Base-by-base conservation (phyloP, 2,888 invertebrate species). In the Himalopsyche japonica region DNA sequence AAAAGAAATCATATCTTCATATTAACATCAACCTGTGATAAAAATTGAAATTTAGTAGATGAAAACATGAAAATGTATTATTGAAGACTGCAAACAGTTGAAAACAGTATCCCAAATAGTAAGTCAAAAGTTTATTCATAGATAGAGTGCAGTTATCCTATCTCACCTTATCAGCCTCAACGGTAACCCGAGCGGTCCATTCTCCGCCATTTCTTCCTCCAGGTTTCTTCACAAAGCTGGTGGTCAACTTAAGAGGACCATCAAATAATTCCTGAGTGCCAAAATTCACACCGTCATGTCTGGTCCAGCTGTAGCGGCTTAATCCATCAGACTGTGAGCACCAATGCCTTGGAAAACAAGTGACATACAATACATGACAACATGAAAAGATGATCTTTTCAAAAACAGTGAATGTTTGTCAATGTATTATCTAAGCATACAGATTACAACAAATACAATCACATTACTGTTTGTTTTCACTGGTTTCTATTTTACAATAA, bases 261-360 rank as follows among this genome's bases (percentile, higher is more conserved):
- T 99, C 99, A 1, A 94, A 91, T 82, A 99, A 96, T 88, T 96
- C 94, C 90, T 99, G 99, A 48, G 96, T 92, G 0, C 99, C 99
- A 91, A 99, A 99, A 8, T 94, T 95, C 49, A 94, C 93, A 0
- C 99, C 99, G 89, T 99, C 99, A 89, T 99, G 99, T 87, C 97
- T 94, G 6, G 95, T 90, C 99, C 99, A 99, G 0, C 97, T 97
- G 89, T 98, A 96, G 70, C 95, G 94, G 5, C 95, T 93, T 70
- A 98, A 90, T 88, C 94, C 94, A 89, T 98, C 98, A 37, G 94
- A 94, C 89, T 98, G 97, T 84, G 98, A 96, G 89, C 98, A 99
- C 97, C 97, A 97, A 90, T 99, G 98, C 87, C 98, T 95, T 89
- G 87, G 90, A 88, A 76, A 34, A 30, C 76, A 76, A 0, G 20